phyloP scores from a whole-genome alignment of 2,888 invertebrate species.

The Euproctis similis region DNA sequence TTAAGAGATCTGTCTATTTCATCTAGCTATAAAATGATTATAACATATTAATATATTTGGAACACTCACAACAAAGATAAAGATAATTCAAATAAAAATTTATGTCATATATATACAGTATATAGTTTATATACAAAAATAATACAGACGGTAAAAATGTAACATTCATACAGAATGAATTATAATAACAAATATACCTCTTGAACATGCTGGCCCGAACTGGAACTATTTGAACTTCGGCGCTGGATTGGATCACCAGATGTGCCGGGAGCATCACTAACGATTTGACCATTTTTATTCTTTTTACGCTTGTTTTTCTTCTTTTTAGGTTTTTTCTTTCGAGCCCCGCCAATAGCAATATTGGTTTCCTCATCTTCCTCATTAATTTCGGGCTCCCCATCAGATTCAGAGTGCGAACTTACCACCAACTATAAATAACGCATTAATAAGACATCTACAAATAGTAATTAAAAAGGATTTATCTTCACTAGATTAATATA shows the following conservation, averaged over 20 bases:
- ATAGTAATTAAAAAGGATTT: too few species aligned
- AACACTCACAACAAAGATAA: too few species aligned
- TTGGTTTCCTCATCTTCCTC: not conserved
- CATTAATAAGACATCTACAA: not conserved
- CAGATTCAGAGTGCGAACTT: conserved; percentile 1
- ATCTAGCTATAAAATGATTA: too few species aligned
- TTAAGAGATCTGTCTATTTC: conserved; percentile 42
- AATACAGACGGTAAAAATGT: too few species aligned
- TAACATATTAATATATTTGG: too few species aligned
- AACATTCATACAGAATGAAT: too few species aligned
- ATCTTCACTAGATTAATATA: too few species aligned
- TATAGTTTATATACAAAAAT: too few species aligned
- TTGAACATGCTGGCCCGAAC: not conserved
- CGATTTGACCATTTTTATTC: too few species aligned
- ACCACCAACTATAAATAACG: conserved; percentile 2
- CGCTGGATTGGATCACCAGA: not conserved
- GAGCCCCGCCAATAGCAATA: conserved; percentile 1
- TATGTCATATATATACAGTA: too few species aligned
- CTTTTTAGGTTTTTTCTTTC: conserved; percentile 1
- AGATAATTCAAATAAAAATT: too few species aligned
- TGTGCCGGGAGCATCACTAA: not conserved
- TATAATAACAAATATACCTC: conserved; percentile 1
- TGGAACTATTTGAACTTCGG: not conserved
- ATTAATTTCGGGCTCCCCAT: not conserved
- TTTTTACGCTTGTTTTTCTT: conserved; percentile 2